Percentiles rank a stretch among this genome's conserved stretches.
Evolutionary conservation across 2,888 invertebrate species (phyloP).

Genomic region (Stramonita haemastoma): DNA sequence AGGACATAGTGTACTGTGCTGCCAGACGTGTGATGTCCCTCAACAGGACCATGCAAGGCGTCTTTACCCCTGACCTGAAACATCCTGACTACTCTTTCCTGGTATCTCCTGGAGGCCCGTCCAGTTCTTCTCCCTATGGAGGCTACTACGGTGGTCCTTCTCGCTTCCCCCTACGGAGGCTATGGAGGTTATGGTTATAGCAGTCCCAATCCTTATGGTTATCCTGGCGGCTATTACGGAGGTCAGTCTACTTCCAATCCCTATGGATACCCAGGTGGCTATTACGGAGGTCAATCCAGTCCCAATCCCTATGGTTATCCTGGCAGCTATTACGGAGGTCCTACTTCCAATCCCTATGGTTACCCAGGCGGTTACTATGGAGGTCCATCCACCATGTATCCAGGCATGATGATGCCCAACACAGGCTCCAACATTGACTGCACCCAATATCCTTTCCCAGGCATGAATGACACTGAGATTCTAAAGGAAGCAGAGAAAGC

Average conservation of each 20-base stretch:
- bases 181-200: background rate
- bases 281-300: background rate
- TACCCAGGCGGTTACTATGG: background rate
- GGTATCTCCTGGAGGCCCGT: slow-evolving; percentile 10
- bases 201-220: background rate
- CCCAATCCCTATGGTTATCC: background rate
- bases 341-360: background rate
- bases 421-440: slow-evolving; percentile 15
- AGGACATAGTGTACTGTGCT: slow-evolving; percentile 23
- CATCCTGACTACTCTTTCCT: slow-evolving; percentile 19
- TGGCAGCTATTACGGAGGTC: background rate
- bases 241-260: background rate
- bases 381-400: slow-evolving; percentile 4
- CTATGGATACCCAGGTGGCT: background rate
- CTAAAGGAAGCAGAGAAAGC: slow-evolving; percentile 6
- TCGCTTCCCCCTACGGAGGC: background rate
- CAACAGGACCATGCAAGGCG: slow-evolving; percentile 5
- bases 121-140: background rate
- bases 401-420: background rate
- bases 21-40: slow-evolving; percentile 19
- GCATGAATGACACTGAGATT: background rate
- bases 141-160: background rate
- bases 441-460: background rate
- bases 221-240: background rate
- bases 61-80: slow-evolving; percentile 2